A percentile compares a stretch with the other conserved stretches of the same genome.
Evolutionary conservation across 2,888 invertebrate species (phyloP).

Genomic region (Heteropelma amictum): DNA sequence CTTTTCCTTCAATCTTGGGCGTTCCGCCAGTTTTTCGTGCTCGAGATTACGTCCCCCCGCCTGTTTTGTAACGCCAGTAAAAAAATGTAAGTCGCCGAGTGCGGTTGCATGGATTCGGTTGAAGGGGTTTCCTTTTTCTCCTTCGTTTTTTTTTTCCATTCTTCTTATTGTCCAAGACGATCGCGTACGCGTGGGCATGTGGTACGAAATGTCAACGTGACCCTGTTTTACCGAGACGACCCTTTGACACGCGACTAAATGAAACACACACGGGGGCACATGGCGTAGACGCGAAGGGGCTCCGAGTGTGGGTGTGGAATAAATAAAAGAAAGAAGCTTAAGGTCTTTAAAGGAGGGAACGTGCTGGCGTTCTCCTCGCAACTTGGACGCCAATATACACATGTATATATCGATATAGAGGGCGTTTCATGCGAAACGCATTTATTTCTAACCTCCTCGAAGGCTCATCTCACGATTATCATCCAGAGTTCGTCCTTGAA

Average conservation of each 20-base stretch:
- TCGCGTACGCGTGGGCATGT: conserved; percentile 62
- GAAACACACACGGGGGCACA: conserved; percentile 57
- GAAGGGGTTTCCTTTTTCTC: too few relatives aligned
- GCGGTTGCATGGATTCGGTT: conserved; percentile 10
- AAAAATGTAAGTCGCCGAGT: conserved; percentile 24
- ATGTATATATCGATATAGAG: too few relatives aligned
- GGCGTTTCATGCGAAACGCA: conserved; percentile 18
- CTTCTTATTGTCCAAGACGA: conserved; percentile 9
- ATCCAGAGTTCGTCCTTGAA: too few relatives aligned
- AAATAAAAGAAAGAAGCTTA: conserved; percentile 8
- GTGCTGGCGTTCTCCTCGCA: conserved; percentile 10
- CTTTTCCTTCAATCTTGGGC: not conserved
- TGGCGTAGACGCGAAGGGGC: not conserved
- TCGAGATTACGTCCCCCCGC: not conserved
- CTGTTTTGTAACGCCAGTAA: not conserved
- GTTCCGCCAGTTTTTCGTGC: not conserved
- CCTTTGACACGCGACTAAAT: conserved; percentile 67
- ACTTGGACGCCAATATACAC: conserved; percentile 2
- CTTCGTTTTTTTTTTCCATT: conserved; percentile 5
- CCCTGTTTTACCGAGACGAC: conserved; percentile 64
- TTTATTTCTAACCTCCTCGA: too few relatives aligned
- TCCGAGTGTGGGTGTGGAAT: conserved; percentile 14
- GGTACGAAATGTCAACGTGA: conserved; percentile 64
- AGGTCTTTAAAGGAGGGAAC: conserved; percentile 50
- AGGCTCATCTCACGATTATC: too few relatives aligned